Evolutionary conservation across 2,888 invertebrate species (phyloP), one percentile per base, ranked within the genome.

Genomic region (Drosophila nigritarsus): DNA sequence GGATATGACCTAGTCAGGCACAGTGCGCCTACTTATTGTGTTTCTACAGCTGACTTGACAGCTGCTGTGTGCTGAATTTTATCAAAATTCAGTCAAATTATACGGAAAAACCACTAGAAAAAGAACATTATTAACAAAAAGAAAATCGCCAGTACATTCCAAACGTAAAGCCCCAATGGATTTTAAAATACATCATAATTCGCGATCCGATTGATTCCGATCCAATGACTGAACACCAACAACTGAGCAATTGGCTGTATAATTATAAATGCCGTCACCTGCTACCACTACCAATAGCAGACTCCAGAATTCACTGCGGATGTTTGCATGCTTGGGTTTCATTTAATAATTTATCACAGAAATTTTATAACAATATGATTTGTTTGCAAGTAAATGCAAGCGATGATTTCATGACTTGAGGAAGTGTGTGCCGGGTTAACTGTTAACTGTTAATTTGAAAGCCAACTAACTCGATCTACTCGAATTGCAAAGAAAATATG

Each of bases 391-490:
- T 38, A 60, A 55, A 32, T 55, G 42, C 27, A 40, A 34, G 48
- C 38, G 24, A 38, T 42, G 38, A 56, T 32, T 55, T 27, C 24
- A 48, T 27, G 48, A 48, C 8, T 48, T 27, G 20, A 13, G 27
- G 56, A 54, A 36, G 45, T 55, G 20, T 59, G 18, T 65, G 65
- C 42, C 24, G 36, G 63, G 62, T 0, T 42, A 1, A 40, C 40
- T 11, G 40, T n/a, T n/a, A 76, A 76, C 65, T 73, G 74, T 65
- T 73, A 68, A 65, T 67, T 64, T 66, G 9, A 72, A 56, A 64
- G 67, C 58, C 67, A 73, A 66, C 42, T 36, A 54, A n/a, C 36
- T 58, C 9, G 32, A 64, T 27, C 24, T 61, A 42, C 68, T 73
- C 54, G 75, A 68, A 69, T 64, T 62, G 63, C 73, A 69, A 66